Base-by-base conservation (phyloP, 2,113 vertebrate genomes). In the Eurystomus gularis region DNA sequence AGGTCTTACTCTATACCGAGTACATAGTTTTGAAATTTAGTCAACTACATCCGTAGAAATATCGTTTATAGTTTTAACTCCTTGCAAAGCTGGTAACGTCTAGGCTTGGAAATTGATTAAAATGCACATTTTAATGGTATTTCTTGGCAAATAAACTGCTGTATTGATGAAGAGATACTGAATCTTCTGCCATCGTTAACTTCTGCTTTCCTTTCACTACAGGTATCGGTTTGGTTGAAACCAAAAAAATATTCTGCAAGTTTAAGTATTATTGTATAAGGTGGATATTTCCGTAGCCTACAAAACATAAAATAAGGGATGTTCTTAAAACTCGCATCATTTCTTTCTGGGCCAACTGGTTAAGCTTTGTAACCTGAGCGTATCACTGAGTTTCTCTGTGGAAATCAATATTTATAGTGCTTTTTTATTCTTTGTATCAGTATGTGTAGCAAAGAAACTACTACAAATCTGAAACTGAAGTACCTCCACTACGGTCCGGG, bases 401-500 rank as follows among this genome's bases (percentile, higher is more conserved):
- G 77, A 94, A 82, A 79, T 80, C 79, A 69, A 13, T 92, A 93
- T 97, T 96, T 96, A 88, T 91, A 51, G 88, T 88, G 76, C 86
- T 33, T 78, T 96, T 92, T 93, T 94, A 65, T 94, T 55, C 37
- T 88, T 96, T 97, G 76, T 95, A 58, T 90, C 76, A 73, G 54
- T 87, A 68, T 1, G 69, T 94, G 94, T 97, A 96, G 96, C 96
- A 97, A 96, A 92, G 91, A 88, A 91, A 92, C 80, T 93, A 88
- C 92, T 96, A 78, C 72, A 61, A 37, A 90, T 82, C 86, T 85
- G 77, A 58, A 96, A 90, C 94, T 94, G 95, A 95, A 96, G 96
- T 96, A 97, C 96, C 97, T 97, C 96, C 73, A 23, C 84, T 73
- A 17, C 13, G 76, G 89, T 49, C 96, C 95, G 81, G 94, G 96